Percentiles rank a stretch among this genome's conserved stretches.
Conservation (phyloP, 2,888 invertebrate genomes). For the Papilio gigon region DNA sequence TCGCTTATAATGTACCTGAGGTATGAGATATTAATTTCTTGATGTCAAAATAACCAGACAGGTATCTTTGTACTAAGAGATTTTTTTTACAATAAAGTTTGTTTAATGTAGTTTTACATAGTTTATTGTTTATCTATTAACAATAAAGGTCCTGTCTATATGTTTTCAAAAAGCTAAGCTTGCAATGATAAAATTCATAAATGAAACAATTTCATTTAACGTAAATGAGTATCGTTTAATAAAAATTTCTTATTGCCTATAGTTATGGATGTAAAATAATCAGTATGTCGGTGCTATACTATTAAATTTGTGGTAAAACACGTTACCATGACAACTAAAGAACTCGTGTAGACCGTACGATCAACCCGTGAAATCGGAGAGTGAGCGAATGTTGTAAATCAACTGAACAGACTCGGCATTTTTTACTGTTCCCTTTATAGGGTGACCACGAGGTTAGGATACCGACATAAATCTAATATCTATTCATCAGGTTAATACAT, state of each 20-base stretch:
- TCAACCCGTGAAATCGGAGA: slow-evolving; percentile 60
- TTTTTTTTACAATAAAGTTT: background rate
- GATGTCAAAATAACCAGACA: background rate
- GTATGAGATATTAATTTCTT: too few relatives aligned
- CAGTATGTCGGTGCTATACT: background rate
- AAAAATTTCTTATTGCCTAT: background rate
- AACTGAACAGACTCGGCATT: slow-evolving; percentile 58
- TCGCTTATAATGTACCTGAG: background rate
- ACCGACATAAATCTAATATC: background rate
- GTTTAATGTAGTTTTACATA: too few relatives aligned
- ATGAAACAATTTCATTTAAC: background rate
- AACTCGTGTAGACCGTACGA: slow-evolving; percentile 47
- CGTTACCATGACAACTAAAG: slow-evolving; percentile 39
- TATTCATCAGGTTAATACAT: background rate
- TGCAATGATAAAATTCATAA: background rate
- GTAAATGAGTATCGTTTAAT: background rate
- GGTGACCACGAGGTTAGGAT: slow-evolving; percentile 45
- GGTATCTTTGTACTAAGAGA: background rate
- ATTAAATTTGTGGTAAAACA: slow-evolving; percentile 11
- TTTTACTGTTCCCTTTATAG: slow-evolving; percentile 57
- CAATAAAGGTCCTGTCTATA: too few relatives aligned
- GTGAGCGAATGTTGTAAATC: slow-evolving; percentile 61
- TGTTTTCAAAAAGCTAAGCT: too few relatives aligned
- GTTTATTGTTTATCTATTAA: too few relatives aligned
- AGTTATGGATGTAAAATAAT: background rate